Base-by-base conservation (phyloP, 2,797 vertebrate species). In the Oreonectes daqikongensis region DNA sequence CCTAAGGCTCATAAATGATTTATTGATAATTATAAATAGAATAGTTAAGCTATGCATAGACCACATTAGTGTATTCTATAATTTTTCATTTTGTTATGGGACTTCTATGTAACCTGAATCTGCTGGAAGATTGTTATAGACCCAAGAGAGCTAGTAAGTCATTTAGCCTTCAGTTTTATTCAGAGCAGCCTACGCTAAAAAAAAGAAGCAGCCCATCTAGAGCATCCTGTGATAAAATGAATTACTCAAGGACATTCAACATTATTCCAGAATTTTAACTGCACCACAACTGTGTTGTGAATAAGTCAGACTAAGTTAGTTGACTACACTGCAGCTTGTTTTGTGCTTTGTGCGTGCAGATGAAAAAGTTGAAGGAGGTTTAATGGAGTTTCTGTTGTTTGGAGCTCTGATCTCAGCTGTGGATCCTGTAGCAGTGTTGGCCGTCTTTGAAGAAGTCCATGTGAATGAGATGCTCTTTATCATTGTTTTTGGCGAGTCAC, bases 381-480 rank as follows among this genome's bases (percentile, higher is more conserved):
- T 98, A 84, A 93, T 98, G 94, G 96, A 98, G 87, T 98, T 98
- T 91, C 90, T 98, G 89, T 85, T 98, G 57, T 98, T 98, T 0
- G 97, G 96, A 10, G 95, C 96, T 15, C 83, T 98, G 84, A 97
- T 98, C 89, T 98, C 96, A 0, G 97, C 97, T 0, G 97, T 98
- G 70, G 97, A 98, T 83, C 97, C 97, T 0, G 96, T 98, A 81
- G 97, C 97, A 0, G 96, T 98, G 75, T 71, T 98, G 71, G 96
- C 97, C 0, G 96, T 98, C 73, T 98, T 98, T 0, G 97, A 98
- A 85, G 96, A 98, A 82, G 96, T 98, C 50, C 96, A 98, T 0
- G 93, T 97, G 80, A 98, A 98, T 0, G 96, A 98, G 85, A 97
- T 90, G 3, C 94, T 98, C 69, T 97, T 98, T 89, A 98, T 98